Base-by-base conservation (phyloP, 2,888 invertebrate genomes). In the Caenorhabditis afra region DNA sequence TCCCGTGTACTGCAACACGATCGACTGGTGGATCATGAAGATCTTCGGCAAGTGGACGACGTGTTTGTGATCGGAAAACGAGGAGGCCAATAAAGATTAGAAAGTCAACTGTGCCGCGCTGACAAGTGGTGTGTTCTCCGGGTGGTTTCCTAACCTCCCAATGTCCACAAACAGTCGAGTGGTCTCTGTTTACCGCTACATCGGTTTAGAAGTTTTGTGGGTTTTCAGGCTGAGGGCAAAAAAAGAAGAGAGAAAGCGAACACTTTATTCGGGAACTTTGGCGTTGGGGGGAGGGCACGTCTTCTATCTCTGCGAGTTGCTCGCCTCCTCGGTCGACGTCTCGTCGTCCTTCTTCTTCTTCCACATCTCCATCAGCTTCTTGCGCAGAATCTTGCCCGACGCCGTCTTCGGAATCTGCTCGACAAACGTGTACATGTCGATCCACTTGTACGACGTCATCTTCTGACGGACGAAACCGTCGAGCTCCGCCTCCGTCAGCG, bases 381-480 rank as follows among this genome's bases (percentile, higher is more conserved):
- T 64, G 18, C 79, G 35, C 39, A 59, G 59, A 67, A 80, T 80
- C 35, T 80, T 80, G 7, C 80, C 80, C 11, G 71, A 71, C 35
- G 80, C 67, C 37, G 61, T 29, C 59, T 75, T 78, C 1, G 82
- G 82, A 57, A 82, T 78, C 35, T 29, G 29, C 0, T 71, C 65
- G 14, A 80, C 59, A 23, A 82, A 82, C 14, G 68, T 74, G 18
- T 73, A 76, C 3, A 67, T 55, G 1, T 76, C 82, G 47, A 80
- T 50, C 70, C 79, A 77, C 55, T 82, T 82, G 71, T 80, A 75
- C 18, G 64, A 67, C 3, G 79, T 79, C 16, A 82, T 18, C 45
- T 82, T 82, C 3, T 65, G 50, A 22, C 67, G 61, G 7, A 77
- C 70, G 18, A 77, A 81, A 0, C 68, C 53, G 14, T 61, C 57